Conservation (phyloP, 1,140 invertebrate genomes). For the Thaumetopoea pityocampa region DNA sequence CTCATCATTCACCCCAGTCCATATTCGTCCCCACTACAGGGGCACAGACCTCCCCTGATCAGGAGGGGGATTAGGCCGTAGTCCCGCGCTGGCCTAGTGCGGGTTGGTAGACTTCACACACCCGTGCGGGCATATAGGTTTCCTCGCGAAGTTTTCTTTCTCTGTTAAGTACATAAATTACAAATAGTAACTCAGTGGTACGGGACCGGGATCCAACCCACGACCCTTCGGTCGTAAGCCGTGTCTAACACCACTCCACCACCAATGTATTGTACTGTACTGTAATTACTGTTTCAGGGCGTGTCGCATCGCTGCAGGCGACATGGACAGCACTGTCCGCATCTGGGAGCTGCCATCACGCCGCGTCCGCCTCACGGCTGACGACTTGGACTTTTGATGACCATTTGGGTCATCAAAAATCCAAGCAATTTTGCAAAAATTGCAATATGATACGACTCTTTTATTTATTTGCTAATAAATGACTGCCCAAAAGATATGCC, state of each 20-base stretch:
- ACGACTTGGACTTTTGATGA: conserved; percentile 21
- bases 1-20: too few relatives aligned
- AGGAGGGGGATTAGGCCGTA: too few relatives aligned
- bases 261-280: not conserved
- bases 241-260: not conserved
- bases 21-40: too few relatives aligned
- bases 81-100: too few relatives aligned
- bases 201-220: not conserved
- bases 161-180: too few relatives aligned
- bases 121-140: too few relatives aligned
- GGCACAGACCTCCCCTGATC: too few relatives aligned
- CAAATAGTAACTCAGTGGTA: too few relatives aligned
- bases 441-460: not conserved
- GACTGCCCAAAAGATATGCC: too few relatives aligned
- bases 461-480: too few relatives aligned
- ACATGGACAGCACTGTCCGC: conserved; percentile 22
- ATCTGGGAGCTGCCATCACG: conserved; percentile 46
- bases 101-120: too few relatives aligned
- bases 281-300: conserved; percentile 24
- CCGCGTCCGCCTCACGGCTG: conserved; percentile 26
- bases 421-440: not conserved
- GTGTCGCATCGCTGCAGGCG: conserved; percentile 44
- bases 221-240: not conserved
- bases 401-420: not conserved
- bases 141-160: too few relatives aligned